Base-by-base conservation (phyloP, 2,113 vertebrate genomes). In the Phodopus roborovskii region DNA sequence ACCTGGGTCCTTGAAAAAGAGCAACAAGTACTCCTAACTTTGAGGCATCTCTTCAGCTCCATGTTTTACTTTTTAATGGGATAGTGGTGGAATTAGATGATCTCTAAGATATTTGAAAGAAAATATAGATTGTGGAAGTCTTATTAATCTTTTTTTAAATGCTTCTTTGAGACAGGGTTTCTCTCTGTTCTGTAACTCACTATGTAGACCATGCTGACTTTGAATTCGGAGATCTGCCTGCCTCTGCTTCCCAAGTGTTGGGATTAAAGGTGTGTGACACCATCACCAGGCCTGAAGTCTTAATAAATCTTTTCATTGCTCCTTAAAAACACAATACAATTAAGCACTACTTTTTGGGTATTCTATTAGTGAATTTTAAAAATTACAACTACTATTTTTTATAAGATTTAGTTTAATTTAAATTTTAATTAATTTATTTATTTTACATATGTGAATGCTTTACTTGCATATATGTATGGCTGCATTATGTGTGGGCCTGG, bases 21-120 rank as follows among this genome's bases (percentile, higher is more conserved):
- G 7, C 26, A 78, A 78, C 16, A 50, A 45, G 16, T 36, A 7
- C 48, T 78, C 7, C 53, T 78, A 50, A 78, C 28, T 53, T 30
- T 33, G 75, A 36, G 48, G 3, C 17, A 50, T 53, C 16, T 19
- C 8, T 78, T 53, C 28, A 53, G 48, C 48, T 36, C 77, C 77
- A 36, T 53, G 30, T 78, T 16, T 78, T 50, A 19, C 16, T 68
- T 30, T 68, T 19, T 19, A 90, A 93, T 71, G 78, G 56, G 62
- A 26, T 45, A 84, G 16, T 88, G 71, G 53, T 88, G 81, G 36
- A 26, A 78, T 94, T 73, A 88, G 5, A 39, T 95, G 30, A 64
- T 71, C 30, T 56, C 70, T 84, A 95, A 95, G 36, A 22, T 79
- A 89, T 60, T 75, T 78, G 19, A 81, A 81, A 79, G n/a, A n/a